Evolutionary conservation across 2,888 invertebrate genomes (phyloP), one percentile per base, ranked within the genome.

Genomic region (Euclidia mi): DNA sequence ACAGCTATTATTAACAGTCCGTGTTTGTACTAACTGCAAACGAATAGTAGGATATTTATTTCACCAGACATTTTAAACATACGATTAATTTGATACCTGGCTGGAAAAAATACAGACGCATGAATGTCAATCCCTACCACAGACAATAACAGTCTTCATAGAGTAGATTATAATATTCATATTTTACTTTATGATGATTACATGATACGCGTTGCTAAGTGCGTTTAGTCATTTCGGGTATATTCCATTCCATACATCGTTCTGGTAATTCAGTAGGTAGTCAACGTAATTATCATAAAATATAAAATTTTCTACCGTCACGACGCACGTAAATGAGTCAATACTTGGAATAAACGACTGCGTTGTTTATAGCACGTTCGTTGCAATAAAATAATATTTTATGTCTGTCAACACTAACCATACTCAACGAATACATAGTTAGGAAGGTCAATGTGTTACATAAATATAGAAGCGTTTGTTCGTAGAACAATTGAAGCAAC

Each of bases 321-420:
- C 7, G 6, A 12, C 20, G 25, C 35, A 15, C 17, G 17, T 53
- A 61, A 51, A 55, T 47, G 61, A 55, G 38, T 31, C 44, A 48
- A 46, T 51, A 53, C 40, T 49, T 53, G 0, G 44, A 35, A 49
- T 56, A 60, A 65, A 57, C 52, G 34, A 56, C 37, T 15, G 41
- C 9, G 50, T 61, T 43, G 29, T 65, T 68, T 44, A 43, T 50
- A 45, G 42, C 45, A 44, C 53, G 41, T 61, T 42, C 51, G 50
- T 40, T 58, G 64, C 45, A 59, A 71, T 71, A 73, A 69, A 65
- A 58, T 56, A 6, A 17, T 62, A 74, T 69, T 72, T 71, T 71
- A 69, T 68, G 50, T 65, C 42, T 61, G 60, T 65, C 71, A 64
- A 59, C 56, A 84, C 88, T 89, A 81, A 89, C 90, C 89, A 81